These are phyloP conservation scores for Anisognathus igniventris DNA, from an alignment of 2,797 vertebrate genomes.

Conservation along the genomic window DNA sequence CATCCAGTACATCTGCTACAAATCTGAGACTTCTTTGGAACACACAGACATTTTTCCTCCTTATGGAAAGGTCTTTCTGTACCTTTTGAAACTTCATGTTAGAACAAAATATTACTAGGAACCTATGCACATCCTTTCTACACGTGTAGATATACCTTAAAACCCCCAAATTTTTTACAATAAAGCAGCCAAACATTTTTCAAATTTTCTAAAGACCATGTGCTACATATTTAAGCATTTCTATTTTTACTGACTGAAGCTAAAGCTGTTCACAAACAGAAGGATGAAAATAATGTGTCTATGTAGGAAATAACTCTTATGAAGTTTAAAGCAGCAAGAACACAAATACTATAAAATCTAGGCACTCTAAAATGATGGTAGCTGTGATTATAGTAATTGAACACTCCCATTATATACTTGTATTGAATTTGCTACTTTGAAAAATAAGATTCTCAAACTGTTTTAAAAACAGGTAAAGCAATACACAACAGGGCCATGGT, in stretches of 20 bases:
- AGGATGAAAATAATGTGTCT: background rate
- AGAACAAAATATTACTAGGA: background rate
- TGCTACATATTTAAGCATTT: background rate
- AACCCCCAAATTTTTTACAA: background rate
- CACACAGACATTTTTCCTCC: background rate
- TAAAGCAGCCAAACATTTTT: background rate
- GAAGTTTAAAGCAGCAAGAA: slow-evolving; percentile 15
- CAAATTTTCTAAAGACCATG: background rate
- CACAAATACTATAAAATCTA: background rate
- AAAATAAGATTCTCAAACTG: background rate
- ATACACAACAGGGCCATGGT: background rate
- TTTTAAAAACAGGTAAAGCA: background rate
- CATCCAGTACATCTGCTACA: background rate
- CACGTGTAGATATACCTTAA: background rate
- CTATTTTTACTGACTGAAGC: background rate
- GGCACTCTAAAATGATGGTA: background rate
- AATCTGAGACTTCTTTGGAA: background rate
- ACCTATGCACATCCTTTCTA: background rate
- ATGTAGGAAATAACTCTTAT: background rate
- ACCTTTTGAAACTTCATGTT: background rate
- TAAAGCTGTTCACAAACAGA: background rate
- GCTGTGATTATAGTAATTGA: background rate
- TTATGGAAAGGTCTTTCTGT: background rate
- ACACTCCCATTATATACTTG: background rate
- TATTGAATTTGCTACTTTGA: background rate